These are phyloP conservation scores for Pammene fasciana DNA, from an alignment of 2,888 invertebrate species.

Conservation along the genomic window DNA sequence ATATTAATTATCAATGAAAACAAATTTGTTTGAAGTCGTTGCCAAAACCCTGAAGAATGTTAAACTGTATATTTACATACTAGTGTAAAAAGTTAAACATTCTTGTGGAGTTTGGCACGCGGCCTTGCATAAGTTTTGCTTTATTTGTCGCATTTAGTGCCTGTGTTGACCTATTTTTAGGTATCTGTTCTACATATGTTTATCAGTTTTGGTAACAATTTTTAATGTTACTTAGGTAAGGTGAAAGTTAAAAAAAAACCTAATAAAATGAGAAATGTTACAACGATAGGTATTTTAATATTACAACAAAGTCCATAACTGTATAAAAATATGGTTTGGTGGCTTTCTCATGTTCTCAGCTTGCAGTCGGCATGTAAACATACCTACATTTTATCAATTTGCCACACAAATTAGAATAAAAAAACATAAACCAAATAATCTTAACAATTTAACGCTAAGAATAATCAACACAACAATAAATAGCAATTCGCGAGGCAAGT, in stretches of 20 bases:
- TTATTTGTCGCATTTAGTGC: not conserved
- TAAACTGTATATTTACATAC: conserved; percentile 10
- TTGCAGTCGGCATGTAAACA: not conserved
- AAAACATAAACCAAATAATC: conserved; percentile 15
- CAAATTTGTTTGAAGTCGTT: conserved; percentile 14
- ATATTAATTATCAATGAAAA: not conserved
- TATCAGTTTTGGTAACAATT: not conserved
- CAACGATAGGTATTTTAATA: too few species aligned
- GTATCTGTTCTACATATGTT: not conserved
- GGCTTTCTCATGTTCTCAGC: not conserved
- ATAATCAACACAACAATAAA: conserved; percentile 60
- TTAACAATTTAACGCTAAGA: conserved; percentile 43
- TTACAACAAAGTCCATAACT: too few species aligned
- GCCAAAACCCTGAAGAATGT: conserved; percentile 13
- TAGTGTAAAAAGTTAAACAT: conserved; percentile 8
- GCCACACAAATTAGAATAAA: not conserved
- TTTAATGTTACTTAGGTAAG: too few species aligned
- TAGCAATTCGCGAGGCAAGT: conserved; percentile 61
- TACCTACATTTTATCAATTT: not conserved
- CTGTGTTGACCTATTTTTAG: not conserved
- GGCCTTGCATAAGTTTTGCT: conserved; percentile 16
- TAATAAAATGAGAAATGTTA: too few species aligned
- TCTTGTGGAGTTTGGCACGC: conserved; percentile 9
- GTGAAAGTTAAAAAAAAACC: too few species aligned
- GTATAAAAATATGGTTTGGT: too few species aligned